Base-by-base conservation (phyloP, 1,140 invertebrate species). In the Heterodera carotae region DNA sequence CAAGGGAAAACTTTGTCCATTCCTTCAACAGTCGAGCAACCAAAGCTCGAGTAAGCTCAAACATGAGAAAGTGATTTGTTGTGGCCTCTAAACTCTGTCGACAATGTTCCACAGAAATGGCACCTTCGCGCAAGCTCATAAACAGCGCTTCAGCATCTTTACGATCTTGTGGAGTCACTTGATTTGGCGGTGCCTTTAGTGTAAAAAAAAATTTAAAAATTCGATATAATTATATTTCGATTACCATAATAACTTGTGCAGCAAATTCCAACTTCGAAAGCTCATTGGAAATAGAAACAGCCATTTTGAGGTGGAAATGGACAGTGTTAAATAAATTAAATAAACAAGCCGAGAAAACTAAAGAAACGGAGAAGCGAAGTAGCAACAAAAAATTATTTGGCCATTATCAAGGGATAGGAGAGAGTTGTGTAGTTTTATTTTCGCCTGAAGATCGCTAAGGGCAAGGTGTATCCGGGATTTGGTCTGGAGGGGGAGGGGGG, bases 41-140 rank as follows among this genome's bases (percentile, higher is more conserved):
- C 29, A 78, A 56, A 7, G 56, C 48, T 6, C 68, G 76, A n/a
- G 77, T 39, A 34, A 78, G 31, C 56, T 78, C 76, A 56, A 78
- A 78, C 77, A 78, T 78, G 25, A 78, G 39, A 68, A 78, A 78
- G 34, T 78, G 77, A 56, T 67, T 78, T 33, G 69, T 56, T 25
- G 77, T 78, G 10, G 73, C 59, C 75, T 78, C 77, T 33, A 79
- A 25, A 79, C 71, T 68, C 36, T 78, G 60, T 22, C 77, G 29
- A 62, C 73, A 76, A 31, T 53, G 31, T n/a, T 80, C 72, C 33
- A 78, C 62, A 8, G 77, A 43, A 59, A 78, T 36, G n/a, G 34
- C 76, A 12, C 66, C 70, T 22, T 79, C 62, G 33, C 75, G 34
- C 48, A 78, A 36, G 18, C 60, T n/a, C 36, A 78, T 12, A 56